Evolutionary conservation across 2,888 invertebrate genomes (phyloP).

Genomic region (Macroteleia sp.): DNA sequence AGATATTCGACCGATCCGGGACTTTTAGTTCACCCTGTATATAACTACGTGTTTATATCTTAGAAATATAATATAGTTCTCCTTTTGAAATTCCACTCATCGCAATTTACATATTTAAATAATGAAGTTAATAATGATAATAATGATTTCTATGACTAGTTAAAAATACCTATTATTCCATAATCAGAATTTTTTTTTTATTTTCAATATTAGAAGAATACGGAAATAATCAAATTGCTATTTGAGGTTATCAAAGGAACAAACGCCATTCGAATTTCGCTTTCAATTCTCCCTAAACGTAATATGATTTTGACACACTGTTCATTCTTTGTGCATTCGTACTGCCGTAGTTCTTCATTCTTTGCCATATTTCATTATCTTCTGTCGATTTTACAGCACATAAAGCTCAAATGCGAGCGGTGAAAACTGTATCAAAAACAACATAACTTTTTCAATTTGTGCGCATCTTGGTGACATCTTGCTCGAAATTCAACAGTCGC

Average conservation of each 20-base stretch:
- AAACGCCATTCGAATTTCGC: constrained; percentile 5
- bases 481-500: constrained; percentile 22
- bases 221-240: too few species aligned
- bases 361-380: constrained; percentile 37
- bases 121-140: too few species aligned
- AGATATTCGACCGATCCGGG: too few species aligned
- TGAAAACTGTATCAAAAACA: background rate
- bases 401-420: constrained; percentile 5
- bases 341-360: background rate
- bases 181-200: too few species aligned
- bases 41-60: too few species aligned
- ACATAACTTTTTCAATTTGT: constrained; percentile 25
- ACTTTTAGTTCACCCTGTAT: too few species aligned
- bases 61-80: too few species aligned
- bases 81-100: too few species aligned
- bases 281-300: background rate
- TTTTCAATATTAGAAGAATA: too few species aligned
- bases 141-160: too few species aligned
- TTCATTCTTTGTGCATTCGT: background rate
- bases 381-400: constrained; percentile 41
- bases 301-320: background rate
- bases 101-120: too few species aligned
- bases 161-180: too few species aligned
- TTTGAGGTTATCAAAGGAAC: constrained; percentile 7
- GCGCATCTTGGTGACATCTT: constrained; percentile 37